These are phyloP conservation scores for Apodemus speciosus DNA, from an alignment of 2,113 vertebrate species.

Conservation along the genomic window DNA sequence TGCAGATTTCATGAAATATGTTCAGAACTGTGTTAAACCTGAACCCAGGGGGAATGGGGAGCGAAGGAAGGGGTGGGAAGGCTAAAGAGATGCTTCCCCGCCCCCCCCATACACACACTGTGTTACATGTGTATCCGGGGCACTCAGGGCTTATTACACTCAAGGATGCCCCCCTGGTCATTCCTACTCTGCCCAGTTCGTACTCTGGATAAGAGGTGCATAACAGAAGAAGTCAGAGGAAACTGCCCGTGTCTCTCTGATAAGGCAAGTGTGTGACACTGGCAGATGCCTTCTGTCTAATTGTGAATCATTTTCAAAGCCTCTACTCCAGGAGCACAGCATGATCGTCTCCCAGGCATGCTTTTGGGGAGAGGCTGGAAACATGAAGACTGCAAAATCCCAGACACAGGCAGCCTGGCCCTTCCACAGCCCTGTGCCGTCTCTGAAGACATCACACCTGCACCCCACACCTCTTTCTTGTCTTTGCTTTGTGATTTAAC, in stretches of 20 bases:
- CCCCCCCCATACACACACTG: neutral
- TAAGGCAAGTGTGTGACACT: neutral
- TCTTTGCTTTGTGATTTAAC: neutral
- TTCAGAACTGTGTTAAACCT: neutral
- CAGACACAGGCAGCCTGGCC: neutral
- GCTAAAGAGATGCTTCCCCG: neutral
- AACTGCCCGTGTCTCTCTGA: neutral
- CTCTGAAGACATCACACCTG: neutral
- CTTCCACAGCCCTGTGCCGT: neutral
- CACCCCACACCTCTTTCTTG: neutral
- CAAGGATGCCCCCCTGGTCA: neutral
- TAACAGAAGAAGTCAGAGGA: neutral
- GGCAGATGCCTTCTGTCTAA: neutral
- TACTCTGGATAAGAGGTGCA: neutral
- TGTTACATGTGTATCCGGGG: neutral
- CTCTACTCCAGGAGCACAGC: neutral
- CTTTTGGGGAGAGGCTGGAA: neutral
- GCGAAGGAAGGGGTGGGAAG: neutral
- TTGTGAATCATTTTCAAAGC: neutral
- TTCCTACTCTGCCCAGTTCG: neutral
- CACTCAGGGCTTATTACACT: neutral
- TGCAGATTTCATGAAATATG: neutral
- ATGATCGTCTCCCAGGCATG: neutral
- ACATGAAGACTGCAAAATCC: neutral
- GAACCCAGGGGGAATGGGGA: neutral